Conservation (phyloP, 2,888 invertebrate species). For the Andrena fulva region DNA sequence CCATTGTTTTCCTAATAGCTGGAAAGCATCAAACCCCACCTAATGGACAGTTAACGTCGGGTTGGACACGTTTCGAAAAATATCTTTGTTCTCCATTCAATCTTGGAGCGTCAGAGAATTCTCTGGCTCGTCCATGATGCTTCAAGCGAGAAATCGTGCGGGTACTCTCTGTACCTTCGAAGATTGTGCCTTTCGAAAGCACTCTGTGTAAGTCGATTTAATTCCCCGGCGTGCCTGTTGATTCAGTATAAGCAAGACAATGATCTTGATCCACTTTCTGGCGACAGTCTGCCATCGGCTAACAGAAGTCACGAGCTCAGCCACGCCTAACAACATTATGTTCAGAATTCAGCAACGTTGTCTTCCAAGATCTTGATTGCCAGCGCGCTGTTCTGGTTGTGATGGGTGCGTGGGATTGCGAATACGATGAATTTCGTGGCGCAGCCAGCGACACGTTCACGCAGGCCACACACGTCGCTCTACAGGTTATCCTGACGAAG, state of each 20-base stretch:
- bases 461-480: slow-evolving; percentile 76
- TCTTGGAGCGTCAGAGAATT: slow-evolving; percentile 17
- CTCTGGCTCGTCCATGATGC: background rate
- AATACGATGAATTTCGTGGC: slow-evolving; percentile 77
- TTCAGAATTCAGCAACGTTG: slow-evolving; percentile 47
- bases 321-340: slow-evolving; percentile 57
- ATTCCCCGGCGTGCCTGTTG: background rate
- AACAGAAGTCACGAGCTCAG: slow-evolving; percentile 22
- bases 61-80: slow-evolving; percentile 45
- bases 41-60: slow-evolving; percentile 70
- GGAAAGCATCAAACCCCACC: slow-evolving; percentile 53
- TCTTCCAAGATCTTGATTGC: slow-evolving; percentile 51
- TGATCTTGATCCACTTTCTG: slow-evolving; percentile 28
- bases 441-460: slow-evolving; percentile 48
- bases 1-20: slow-evolving; percentile 65
- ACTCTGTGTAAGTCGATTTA: background rate
- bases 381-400: slow-evolving; percentile 59
- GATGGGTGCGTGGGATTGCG: slow-evolving; percentile 77
- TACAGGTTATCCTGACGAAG: slow-evolving; percentile 71
- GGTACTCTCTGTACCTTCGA: background rate
- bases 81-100: slow-evolving; percentile 67
- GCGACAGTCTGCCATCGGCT: background rate
- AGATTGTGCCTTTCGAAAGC: slow-evolving; percentile 2
- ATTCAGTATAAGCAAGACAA: slow-evolving; percentile 3
- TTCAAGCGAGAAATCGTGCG: background rate